Evolutionary conservation across 2,797 vertebrate species (phyloP).

Genomic region (Fringilla coelebs): DNA sequence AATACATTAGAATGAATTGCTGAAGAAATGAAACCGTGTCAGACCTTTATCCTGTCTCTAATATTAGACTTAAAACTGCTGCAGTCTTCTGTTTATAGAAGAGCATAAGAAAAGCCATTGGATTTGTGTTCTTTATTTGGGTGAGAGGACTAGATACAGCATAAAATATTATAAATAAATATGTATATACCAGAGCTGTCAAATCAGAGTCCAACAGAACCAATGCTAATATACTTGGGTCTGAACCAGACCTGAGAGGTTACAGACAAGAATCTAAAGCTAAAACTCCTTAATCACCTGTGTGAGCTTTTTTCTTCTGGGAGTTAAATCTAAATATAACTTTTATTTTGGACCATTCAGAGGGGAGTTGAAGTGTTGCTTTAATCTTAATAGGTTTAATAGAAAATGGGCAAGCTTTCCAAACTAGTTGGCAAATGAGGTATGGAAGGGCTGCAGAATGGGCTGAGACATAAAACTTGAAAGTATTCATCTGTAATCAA

Average conservation of each 20-base stretch:
- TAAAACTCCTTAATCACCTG: neutral
- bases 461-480: neutral
- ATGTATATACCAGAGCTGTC: neutral
- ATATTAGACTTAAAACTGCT: neutral
- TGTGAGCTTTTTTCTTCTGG: neutral
- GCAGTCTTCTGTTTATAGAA: neutral
- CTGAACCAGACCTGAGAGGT: neutral
- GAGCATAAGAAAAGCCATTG: neutral
- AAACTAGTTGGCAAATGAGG: neutral
- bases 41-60: slow-evolving; percentile 15
- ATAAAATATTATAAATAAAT: neutral
- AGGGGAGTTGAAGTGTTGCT: neutral
- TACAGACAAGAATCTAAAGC: neutral
- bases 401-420: neutral
- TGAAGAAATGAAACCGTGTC: slow-evolving; percentile 29
- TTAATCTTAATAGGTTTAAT: neutral
- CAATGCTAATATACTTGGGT: neutral
- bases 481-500: neutral
- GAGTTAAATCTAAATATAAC: neutral
- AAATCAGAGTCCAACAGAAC: neutral
- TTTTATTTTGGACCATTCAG: neutral
- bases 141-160: neutral
- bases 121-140: neutral
- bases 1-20: slow-evolving; percentile 37
- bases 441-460: neutral